These are phyloP conservation scores for Gastrophryne carolinensis DNA, from an alignment of 2,797 vertebrate species.

Conservation along the genomic window DNA sequence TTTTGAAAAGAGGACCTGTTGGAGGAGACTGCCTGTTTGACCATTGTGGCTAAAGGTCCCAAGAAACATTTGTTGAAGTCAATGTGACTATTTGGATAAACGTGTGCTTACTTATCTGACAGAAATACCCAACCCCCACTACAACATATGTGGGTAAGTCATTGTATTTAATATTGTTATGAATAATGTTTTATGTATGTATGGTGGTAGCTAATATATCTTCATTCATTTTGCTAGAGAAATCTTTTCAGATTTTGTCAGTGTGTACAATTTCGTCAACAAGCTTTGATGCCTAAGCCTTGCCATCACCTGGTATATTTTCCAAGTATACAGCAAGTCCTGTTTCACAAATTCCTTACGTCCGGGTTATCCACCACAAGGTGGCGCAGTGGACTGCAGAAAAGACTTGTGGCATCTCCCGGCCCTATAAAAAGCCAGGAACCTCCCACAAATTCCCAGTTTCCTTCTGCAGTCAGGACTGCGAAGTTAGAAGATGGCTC, in stretches of 20 bases:
- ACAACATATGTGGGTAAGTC: conserved; percentile 6
- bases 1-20: background rate
- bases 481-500: too few relatives aligned
- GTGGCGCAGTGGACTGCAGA: too few relatives aligned
- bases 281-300: background rate
- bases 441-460: too few relatives aligned
- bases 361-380: too few relatives aligned
- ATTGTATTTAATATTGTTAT: too few relatives aligned
- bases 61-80: background rate
- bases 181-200: too few relatives aligned
- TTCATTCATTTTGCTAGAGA: background rate
- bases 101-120: background rate
- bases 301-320: too few relatives aligned
- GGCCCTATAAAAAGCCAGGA: too few relatives aligned
- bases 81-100: conserved; percentile 32
- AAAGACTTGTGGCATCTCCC: too few relatives aligned
- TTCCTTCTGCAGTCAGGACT: too few relatives aligned
- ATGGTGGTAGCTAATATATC: background rate
- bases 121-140: background rate
- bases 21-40: background rate
- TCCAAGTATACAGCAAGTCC: too few relatives aligned
- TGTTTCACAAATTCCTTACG: too few relatives aligned
- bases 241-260: background rate
- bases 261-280: background rate
- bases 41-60: background rate